Evolutionary conservation across 2,888 invertebrate species (phyloP), one percentile per base, ranked within the genome.

Genomic region (Drosophila mimica): DNA sequence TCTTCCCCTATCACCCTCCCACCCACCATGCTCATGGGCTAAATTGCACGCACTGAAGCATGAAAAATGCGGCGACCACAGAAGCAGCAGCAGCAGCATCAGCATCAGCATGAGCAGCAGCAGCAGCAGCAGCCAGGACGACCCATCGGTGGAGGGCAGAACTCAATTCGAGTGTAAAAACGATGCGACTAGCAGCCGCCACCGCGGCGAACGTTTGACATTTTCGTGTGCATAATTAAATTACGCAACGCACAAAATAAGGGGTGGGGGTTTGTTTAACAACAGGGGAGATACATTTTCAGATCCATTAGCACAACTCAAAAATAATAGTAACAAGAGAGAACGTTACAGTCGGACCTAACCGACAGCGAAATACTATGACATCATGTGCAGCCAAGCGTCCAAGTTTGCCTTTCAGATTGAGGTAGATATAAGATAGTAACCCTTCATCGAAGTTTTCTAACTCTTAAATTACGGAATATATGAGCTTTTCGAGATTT

Each of bases 141-240:
- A 58, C 49, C 40, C 52, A 53, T 31, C 34, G 49, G 34, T 3
- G 48, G 48, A 40, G 25, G 63, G 63, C 90, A 71, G 88, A 68
- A 86, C 84, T 88, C 90, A 90, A 90, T 84, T 89, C 91, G 82
- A 87, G 85, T 87, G 85, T 90, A 83, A 90, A 86, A 83, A 83
- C 73, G 89, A 46, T 75, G 82, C 70, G 78, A 72, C 61, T 57
- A 74, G 70, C 74, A 65, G 69, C 81, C 2, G n/a, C 43, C 13
- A 67, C 69, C 75, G 70, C 57, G 70, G 70, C 76, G 74, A 79
- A 66, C 83, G 88, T 80, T 90, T 85, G 85, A 85, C 85, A 89
- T 85, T 89, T 89, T 79, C 83, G 76, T 88, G 73, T 76, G 89
- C 83, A 87, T 89, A 90, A 86, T 86, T 90, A 76, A 86, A 86